phyloP scores from a whole-genome alignment of 2,888 invertebrate genomes.

The Orthonychiurus folsomi region DNA sequence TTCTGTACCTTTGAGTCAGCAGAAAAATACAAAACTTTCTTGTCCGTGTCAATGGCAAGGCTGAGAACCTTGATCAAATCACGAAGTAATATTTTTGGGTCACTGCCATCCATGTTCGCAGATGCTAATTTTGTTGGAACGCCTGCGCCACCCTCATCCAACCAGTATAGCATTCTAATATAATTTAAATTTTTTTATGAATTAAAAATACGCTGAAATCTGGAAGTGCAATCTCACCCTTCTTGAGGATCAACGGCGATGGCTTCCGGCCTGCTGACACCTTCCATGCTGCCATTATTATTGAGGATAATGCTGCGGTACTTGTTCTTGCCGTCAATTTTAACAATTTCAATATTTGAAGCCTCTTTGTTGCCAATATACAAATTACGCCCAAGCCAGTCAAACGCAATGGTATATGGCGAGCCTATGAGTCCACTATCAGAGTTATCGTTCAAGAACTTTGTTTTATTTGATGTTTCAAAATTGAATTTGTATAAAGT shows the following conservation, averaged over 20 bases:
- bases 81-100: conserved; percentile 62
- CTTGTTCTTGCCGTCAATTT: conserved; percentile 73
- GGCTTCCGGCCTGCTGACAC: conserved; percentile 77
- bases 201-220: neutral
- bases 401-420: conserved; percentile 84
- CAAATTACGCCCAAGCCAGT: conserved; percentile 92
- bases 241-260: conserved; percentile 86
- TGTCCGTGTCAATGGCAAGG: conserved; percentile 70
- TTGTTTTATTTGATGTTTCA: conserved; percentile 72
- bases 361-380: conserved; percentile 83
- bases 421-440: conserved; percentile 83
- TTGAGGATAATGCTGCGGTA: conserved; percentile 76
- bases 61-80: conserved; percentile 68
- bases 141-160: conserved; percentile 86
- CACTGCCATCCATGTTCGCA: conserved; percentile 87
- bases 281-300: conserved; percentile 74
- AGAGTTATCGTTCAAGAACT: conserved; percentile 59
- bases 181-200: too few relatives aligned
- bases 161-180: conserved; percentile 60
- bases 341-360: conserved; percentile 81
- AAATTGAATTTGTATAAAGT: conserved; percentile 77
- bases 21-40: conserved; percentile 79
- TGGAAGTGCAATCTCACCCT: conserved; percentile 53
- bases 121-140: conserved; percentile 77
- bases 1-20: conserved; percentile 60